Evolutionary conservation across 2,797 vertebrate genomes (phyloP).

Genomic region (Hydrophis major): DNA sequence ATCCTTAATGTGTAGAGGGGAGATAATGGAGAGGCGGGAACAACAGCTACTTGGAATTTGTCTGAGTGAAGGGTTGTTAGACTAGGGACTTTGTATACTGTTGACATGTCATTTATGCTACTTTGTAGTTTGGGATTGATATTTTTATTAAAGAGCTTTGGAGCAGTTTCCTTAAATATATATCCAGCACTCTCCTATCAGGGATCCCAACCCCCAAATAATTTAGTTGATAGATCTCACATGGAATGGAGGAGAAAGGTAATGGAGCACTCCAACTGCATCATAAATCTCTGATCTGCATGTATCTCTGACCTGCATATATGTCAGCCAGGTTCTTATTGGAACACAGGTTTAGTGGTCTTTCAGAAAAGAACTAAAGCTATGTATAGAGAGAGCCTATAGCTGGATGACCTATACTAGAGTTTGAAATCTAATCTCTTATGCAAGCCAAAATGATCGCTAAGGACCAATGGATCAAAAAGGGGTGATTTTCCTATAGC

Average conservation of each 20-base stretch:
- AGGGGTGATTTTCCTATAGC: neutral
- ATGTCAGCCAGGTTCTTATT: neutral
- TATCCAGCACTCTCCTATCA: neutral
- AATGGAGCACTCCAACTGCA: neutral
- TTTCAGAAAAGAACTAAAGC: neutral
- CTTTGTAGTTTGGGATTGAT: neutral
- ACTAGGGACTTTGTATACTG: neutral
- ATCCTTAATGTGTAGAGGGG: neutral
- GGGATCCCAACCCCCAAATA: neutral
- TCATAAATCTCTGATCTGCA: neutral
- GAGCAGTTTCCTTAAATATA: neutral
- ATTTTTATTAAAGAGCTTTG: neutral
- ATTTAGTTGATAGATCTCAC: neutral
- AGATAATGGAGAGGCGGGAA: neutral
- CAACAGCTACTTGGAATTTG: neutral
- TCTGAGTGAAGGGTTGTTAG: neutral
- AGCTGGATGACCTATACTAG: neutral
- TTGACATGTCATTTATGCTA: neutral
- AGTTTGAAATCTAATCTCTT: neutral
- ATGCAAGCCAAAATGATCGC: neutral
- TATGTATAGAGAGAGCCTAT: neutral
- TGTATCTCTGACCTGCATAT: neutral
- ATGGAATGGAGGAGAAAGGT: neutral
- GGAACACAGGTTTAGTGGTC: neutral
- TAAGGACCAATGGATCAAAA: neutral